Base-by-base conservation (phyloP, 1,140 invertebrate species). In the Eriocheir sinensis region DNA sequence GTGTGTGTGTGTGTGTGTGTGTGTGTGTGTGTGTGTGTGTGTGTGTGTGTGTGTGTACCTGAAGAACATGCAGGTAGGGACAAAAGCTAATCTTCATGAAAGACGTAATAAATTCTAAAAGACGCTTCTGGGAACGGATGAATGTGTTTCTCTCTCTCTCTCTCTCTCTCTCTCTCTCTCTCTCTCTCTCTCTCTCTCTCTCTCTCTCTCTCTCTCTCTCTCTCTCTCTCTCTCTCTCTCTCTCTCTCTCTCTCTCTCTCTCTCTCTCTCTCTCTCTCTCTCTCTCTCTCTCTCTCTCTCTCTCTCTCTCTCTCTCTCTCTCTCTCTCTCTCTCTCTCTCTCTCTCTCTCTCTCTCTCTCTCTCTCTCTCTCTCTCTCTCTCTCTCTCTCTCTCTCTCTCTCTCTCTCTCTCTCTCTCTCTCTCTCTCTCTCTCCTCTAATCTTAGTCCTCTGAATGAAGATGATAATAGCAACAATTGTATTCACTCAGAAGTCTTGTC, bases 261-360 rank as follows among this genome's bases (percentile, higher is more conserved):
- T 85, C 81, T 85, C n/a, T 38, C 3, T 85, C n/a, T 30, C n/a
- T 85, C 81, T 30, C 6, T 85, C 81, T 85, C 81, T 83, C 15
- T 21, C 81, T 38, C 36, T 21, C 15, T 21, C 15, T 21, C 15
- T 21, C 15, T 21, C 15, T 21, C 17, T 4, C 15, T 21, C 81
- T 21, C 15, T 21, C 81, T 21, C 15, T 48, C 44, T 48, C 44
- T 48, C 44, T 48, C 44, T 48, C 44, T 48, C 4, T 15, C 44
- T 48, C 44, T 48, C 44, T 48, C 44, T 48, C 44, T 48, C 44
- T 48, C 44, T 48, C 15, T n/a, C n/a, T n/a, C n/a, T n/a, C n/a
- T n/a, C 12, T 9, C 48, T 53, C 8, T 9, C 48, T 9, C 8
- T 53, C 48, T 9, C 48, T 53, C 8, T 48, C 44, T 38, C 81